Percentiles rank a stretch among this genome's conserved stretches.
Evolutionary conservation across 1,140 invertebrate genomes (phyloP).

Genomic region (Belonocnema kinseyi): DNA sequence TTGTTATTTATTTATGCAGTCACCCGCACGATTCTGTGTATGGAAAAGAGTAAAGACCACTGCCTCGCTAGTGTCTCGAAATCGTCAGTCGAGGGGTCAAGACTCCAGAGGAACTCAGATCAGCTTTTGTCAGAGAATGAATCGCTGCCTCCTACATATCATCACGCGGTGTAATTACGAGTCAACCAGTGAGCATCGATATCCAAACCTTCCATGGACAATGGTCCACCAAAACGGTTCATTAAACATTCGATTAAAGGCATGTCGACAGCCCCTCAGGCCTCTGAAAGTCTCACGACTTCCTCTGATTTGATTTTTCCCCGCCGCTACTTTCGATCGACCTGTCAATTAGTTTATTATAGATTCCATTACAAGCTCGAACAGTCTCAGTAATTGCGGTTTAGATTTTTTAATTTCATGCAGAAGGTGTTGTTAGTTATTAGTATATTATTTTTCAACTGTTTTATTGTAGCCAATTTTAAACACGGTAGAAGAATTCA

Average conservation of each 20-base stretch:
- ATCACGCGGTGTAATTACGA: slow-evolving; percentile 14
- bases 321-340: no score
- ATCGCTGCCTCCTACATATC: slow-evolving; percentile 33
- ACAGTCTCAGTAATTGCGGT: no score
- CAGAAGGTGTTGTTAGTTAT: no score
- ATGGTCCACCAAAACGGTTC: slow-evolving; percentile 46
- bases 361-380: no score
- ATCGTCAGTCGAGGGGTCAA: slow-evolving; percentile 42
- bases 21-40: neutral
- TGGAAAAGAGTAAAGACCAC: neutral
- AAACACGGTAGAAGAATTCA: no score
- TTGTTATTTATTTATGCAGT: neutral
- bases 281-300: no score
- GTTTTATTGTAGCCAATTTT: no score
- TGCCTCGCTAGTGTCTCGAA: slow-evolving; percentile 35
- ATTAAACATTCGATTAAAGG: slow-evolving; percentile 58
- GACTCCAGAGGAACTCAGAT: slow-evolving; percentile 2
- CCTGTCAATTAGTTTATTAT: no score
- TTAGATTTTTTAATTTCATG: no score
- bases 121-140: slow-evolving; percentile 51
- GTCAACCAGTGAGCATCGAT: slow-evolving; percentile 47
- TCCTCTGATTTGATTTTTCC: no score
- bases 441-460: no score
- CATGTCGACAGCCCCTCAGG: no score
- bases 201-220: slow-evolving; percentile 52